Percentiles rank a stretch among this genome's conserved stretches.
Evolutionary conservation across 2,797 vertebrate species (phyloP).

Genomic region (Sparus aurata): DNA sequence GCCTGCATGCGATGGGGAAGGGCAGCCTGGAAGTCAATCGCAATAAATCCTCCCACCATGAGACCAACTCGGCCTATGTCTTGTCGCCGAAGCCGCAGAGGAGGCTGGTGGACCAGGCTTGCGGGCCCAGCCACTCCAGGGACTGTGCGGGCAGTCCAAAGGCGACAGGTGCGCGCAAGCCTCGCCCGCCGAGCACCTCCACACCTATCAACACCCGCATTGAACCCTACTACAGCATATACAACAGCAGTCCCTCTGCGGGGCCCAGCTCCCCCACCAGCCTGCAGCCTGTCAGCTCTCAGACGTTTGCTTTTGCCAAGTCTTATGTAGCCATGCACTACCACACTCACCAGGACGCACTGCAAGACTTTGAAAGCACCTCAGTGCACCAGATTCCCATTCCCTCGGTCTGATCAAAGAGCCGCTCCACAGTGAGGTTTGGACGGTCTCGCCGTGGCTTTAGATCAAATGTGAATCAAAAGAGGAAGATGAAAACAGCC

Average conservation of each 20-base stretch:
- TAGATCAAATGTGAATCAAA: slow-evolving; percentile 49
- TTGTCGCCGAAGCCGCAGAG: slow-evolving; percentile 94
- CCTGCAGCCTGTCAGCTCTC: slow-evolving; percentile 88
- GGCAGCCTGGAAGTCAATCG: slow-evolving; percentile 95
- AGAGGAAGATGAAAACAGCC: slow-evolving; percentile 18
- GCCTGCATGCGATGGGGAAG: slow-evolving; percentile 93
- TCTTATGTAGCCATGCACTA: slow-evolving; percentile 94
- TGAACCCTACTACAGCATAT: slow-evolving; percentile 97
- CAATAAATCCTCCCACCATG: slow-evolving; percentile 98
- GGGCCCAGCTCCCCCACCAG: slow-evolving; percentile 88
- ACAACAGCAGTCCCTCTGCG: slow-evolving; percentile 93
- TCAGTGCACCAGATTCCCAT: slow-evolving; percentile 91
- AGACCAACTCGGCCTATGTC: slow-evolving; percentile 96
- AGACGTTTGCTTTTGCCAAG: slow-evolving; percentile 90
- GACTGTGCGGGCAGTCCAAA: slow-evolving; percentile 91
- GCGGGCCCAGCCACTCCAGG: slow-evolving; percentile 93
- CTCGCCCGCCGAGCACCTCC: slow-evolving; percentile 91
- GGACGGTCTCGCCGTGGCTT: slow-evolving; percentile 31
- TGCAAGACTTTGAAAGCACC: slow-evolving; percentile 89
- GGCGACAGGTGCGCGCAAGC: slow-evolving; percentile 85
- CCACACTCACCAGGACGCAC: slow-evolving; percentile 87
- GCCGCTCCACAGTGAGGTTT: slow-evolving; percentile 10
- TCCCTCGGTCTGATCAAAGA: slow-evolving; percentile 88
- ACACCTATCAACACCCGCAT: slow-evolving; percentile 96
- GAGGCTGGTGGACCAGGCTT: slow-evolving; percentile 93